A percentile compares a stretch with the other conserved stretches of the same genome.
phyloP scores from a whole-genome alignment of 2,797 vertebrate species.

The Fringilla coelebs region DNA sequence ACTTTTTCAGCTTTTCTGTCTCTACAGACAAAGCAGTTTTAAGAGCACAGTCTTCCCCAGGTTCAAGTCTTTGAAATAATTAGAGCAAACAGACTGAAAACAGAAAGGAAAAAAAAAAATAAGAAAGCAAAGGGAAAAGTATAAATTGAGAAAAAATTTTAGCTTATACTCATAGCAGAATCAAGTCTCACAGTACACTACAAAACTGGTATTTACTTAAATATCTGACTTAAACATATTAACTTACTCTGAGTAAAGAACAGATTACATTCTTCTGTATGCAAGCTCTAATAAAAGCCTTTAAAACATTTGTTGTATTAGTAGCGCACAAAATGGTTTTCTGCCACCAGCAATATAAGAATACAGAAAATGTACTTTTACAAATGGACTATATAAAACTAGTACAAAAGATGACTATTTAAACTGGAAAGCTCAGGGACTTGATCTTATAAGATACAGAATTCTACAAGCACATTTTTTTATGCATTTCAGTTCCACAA shows the following conservation, averaged over 20 bases:
- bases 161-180: not conserved
- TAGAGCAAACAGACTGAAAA: not conserved
- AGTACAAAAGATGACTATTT: not conserved
- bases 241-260: not conserved
- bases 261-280: not conserved
- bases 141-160: not conserved
- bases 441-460: not conserved
- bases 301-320: not conserved
- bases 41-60: not conserved
- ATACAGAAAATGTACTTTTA: not conserved
- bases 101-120: not conserved
- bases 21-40: not conserved
- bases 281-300: not conserved
- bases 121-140: not conserved
- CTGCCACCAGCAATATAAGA: not conserved
- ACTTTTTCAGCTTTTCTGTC: not conserved
- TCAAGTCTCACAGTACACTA: not conserved
- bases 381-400: not conserved
- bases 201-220: not conserved
- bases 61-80: not conserved
- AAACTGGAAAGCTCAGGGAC: not conserved
- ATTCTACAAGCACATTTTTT: not conserved
- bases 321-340: not conserved
- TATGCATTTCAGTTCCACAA: not conserved
- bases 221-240: not conserved